A percentile compares a stretch with the other conserved stretches of the same genome.
Evolutionary conservation across 30 jellyfish, hydroid and myxozoan genomes (phyloP).

Genomic region (Mastigias papua): DNA sequence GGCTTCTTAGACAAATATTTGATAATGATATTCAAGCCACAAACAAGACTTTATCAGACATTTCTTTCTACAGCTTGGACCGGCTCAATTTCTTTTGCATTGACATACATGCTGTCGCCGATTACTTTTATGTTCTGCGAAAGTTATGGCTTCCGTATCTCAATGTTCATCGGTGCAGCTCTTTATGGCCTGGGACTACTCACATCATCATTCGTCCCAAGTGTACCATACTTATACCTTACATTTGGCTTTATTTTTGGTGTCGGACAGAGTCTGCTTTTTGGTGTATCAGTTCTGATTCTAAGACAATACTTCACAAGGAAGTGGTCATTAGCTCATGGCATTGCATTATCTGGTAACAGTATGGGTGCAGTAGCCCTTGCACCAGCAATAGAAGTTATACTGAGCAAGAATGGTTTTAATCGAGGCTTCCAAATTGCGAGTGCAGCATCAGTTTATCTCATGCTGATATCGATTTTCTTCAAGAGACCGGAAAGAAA

Average conservation of each 20-base stretch:
- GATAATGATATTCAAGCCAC: not conserved
- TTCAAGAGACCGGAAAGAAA: slow-evolving; percentile 75
- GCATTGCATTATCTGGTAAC: slow-evolving; percentile 90
- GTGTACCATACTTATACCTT: slow-evolving; percentile 75
- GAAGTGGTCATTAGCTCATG: slow-evolving; percentile 93
- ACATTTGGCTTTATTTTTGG: slow-evolving; percentile 84
- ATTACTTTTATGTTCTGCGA: slow-evolving; percentile 79
- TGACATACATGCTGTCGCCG: slow-evolving; percentile 90
- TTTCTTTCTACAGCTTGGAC: slow-evolving; percentile 85
- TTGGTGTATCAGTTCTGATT: slow-evolving; percentile 81
- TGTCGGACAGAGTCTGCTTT: slow-evolving; percentile 81
- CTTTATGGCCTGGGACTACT: slow-evolving; percentile 86
- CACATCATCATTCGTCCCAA: slow-evolving; percentile 82
- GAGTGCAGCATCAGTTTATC: slow-evolving; percentile 78
- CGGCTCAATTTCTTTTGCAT: slow-evolving; percentile 87
- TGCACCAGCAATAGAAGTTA: slow-evolving; percentile 73
- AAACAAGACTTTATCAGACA: not conserved
- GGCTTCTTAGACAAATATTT: not conserved
- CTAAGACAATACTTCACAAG: slow-evolving; percentile 83
- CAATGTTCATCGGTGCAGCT: slow-evolving; percentile 81
- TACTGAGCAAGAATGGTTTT: slow-evolving; percentile 65
- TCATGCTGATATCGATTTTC: slow-evolving; percentile 68
- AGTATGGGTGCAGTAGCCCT: slow-evolving; percentile 91
- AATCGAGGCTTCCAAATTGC: slow-evolving; percentile 75
- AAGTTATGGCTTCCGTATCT: slow-evolving; percentile 68